A percentile compares a stretch with the other conserved stretches of the same genome.
phyloP scores from a whole-genome alignment of 2,888 invertebrate species.

The Mythimna albipuncta region DNA sequence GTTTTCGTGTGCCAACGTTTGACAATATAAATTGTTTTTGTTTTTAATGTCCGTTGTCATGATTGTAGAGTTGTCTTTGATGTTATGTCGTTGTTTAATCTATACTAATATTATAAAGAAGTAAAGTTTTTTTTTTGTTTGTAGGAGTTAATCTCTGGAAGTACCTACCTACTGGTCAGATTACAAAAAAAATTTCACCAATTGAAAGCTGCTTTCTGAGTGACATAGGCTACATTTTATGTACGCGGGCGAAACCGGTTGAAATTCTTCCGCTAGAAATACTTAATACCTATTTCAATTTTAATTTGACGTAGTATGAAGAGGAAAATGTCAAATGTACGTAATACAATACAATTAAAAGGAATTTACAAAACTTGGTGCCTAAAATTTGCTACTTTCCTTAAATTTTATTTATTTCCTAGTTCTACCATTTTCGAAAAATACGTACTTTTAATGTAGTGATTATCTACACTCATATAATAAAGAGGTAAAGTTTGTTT shows the following conservation, averaged over 20 bases:
- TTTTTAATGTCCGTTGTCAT: conserved; percentile 10
- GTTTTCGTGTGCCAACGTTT: conserved; percentile 28
- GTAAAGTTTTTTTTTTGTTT: too few species aligned
- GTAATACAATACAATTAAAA: not conserved
- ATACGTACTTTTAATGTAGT: not conserved
- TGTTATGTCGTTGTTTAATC: not conserved
- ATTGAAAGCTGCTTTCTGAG: too few species aligned
- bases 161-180: too few species aligned
- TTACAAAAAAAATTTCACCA: too few species aligned
- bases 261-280: not conserved
- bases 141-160: too few species aligned
- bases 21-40: conserved; percentile 17
- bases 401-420: conserved; percentile 7
- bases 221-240: too few species aligned
- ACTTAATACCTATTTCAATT: not conserved
- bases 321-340: not conserved
- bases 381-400: conserved; percentile 1
- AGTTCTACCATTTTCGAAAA: not conserved
- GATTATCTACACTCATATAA: too few species aligned
- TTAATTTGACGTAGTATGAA: not conserved
- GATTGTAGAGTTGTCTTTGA: conserved; percentile 18
- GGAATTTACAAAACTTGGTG: not conserved
- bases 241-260: too few species aligned
- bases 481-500: too few species aligned
- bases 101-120: too few species aligned